Evolutionary conservation across 1,140 invertebrate genomes (phyloP).

Genomic region (Brachionus koreanus): DNA sequence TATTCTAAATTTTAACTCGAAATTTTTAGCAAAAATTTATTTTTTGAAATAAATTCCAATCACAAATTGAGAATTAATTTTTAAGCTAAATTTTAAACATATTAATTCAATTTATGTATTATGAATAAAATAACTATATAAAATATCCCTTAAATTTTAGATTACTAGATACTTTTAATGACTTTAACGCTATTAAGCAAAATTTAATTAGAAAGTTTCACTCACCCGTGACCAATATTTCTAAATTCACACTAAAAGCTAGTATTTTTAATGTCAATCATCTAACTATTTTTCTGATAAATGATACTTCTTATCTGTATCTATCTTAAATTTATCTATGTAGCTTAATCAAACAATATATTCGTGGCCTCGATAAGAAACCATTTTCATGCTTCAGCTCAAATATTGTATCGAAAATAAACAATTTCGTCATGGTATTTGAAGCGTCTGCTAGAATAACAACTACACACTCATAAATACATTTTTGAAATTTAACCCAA

Average conservation of each 20-base stretch:
- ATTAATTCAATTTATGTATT: background rate
- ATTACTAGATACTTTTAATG: background rate
- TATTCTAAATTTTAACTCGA: no score
- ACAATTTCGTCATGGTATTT: conserved; percentile 37
- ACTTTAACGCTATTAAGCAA: background rate
- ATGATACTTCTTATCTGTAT: conserved; percentile 24
- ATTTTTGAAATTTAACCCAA: conserved; percentile 31
- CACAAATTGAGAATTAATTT: no score
- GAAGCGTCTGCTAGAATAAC: conserved; percentile 39
- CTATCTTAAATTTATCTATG: background rate
- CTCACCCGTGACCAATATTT: conserved; percentile 20
- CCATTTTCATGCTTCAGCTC: background rate
- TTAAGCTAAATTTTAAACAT: no score
- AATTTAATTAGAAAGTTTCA: conserved; percentile 1
- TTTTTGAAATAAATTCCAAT: no score
- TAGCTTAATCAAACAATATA: background rate
- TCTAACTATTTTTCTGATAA: conserved; percentile 10
- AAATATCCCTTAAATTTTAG: background rate
- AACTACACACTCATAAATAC: background rate
- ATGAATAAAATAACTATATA: background rate
- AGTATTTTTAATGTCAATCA: background rate
- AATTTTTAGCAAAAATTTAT: no score
- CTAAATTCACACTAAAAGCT: background rate
- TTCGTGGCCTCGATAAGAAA: conserved; percentile 15
- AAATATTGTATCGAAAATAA: conserved; percentile 4